phyloP scores from a whole-genome alignment of 2,797 vertebrate species.

The Cyprinella venusta region DNA sequence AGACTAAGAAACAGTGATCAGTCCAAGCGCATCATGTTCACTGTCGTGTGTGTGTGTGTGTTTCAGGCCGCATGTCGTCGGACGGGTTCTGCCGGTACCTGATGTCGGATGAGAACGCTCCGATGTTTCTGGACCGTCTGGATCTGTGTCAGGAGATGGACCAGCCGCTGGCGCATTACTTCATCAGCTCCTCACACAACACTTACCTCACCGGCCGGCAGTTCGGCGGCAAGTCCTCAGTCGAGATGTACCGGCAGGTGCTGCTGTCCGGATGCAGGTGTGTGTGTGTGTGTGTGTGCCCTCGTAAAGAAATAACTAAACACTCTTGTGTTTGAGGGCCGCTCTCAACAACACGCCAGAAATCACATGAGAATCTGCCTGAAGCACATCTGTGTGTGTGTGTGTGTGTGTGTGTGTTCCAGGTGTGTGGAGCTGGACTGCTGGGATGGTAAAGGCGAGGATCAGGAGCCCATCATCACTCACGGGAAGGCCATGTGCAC shows the following conservation, averaged over 20 bases:
- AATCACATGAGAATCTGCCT: background rate
- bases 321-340: background rate
- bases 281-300: slow-evolving; percentile 9
- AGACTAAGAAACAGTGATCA: background rate
- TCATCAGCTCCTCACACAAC: slow-evolving; percentile 98
- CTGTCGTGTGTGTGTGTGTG: background rate
- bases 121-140: slow-evolving; percentile 94
- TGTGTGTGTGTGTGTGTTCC: slow-evolving; percentile 45
- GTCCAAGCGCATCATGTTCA: background rate
- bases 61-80: slow-evolving; percentile 88
- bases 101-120: slow-evolving; percentile 98
- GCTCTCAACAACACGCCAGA: background rate
- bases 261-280: slow-evolving; percentile 94
- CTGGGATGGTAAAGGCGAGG: slow-evolving; percentile 99
- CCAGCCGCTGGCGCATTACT: slow-evolving; percentile 94
- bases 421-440: slow-evolving; percentile 98
- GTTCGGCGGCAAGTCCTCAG: slow-evolving; percentile 96
- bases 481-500: slow-evolving; percentile 99
- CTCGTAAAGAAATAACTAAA: background rate
- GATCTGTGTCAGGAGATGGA: slow-evolving; percentile 99
- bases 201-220: slow-evolving; percentile 96
- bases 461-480: slow-evolving; percentile 98
- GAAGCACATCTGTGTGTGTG: background rate
- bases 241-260: slow-evolving; percentile 98
- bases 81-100: slow-evolving; percentile 97